Percentiles rank a stretch among this genome's conserved stretches.
These are phyloP conservation scores for Melanotaenia boesemani DNA, from an alignment of 2,797 vertebrate species.

Conservation along the genomic window DNA sequence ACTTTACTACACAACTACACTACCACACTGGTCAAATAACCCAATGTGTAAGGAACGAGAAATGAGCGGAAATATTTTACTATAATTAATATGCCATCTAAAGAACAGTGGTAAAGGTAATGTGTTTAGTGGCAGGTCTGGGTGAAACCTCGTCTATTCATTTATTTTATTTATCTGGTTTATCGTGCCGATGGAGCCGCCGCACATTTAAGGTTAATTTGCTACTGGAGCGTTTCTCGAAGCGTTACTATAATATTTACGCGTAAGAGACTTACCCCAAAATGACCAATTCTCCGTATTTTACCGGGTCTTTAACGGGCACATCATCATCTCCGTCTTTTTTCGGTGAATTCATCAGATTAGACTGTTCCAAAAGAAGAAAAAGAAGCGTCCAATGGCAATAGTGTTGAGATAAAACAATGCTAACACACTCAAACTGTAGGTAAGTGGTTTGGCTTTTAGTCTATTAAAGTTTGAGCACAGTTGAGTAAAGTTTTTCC, in stretches of 20 bases:
- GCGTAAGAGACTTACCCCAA: conserved; percentile 89
- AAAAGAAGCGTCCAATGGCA: conserved; percentile 54
- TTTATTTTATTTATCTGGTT: conserved; percentile 26
- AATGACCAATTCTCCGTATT: conserved; percentile 96
- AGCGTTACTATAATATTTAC: conserved; percentile 24
- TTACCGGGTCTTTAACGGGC: conserved; percentile 93
- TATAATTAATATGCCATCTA: background rate
- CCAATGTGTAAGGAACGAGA: conserved; percentile 6
- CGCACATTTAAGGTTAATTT: conserved; percentile 33
- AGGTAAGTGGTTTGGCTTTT: conserved; percentile 49
- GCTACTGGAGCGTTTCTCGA: conserved; percentile 24
- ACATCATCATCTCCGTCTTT: conserved; percentile 92
- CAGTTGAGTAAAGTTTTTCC: conserved; percentile 71
- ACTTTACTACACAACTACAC: conserved; percentile 51
- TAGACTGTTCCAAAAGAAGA: conserved; percentile 66
- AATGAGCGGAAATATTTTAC: background rate
- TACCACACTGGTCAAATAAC: background rate
- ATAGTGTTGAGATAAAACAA: conserved; percentile 73
- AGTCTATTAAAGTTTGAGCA: conserved; percentile 71
- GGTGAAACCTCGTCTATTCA: conserved; percentile 18
- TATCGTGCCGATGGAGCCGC: conserved; percentile 41
- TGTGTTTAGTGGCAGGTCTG: background rate
- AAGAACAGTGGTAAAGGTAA: background rate
- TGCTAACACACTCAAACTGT: conserved; percentile 72
- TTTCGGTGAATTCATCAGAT: conserved; percentile 94